Evolutionary conservation across 2,113 vertebrate species (phyloP).

Genomic region (Chloropsis hardwickii): DNA sequence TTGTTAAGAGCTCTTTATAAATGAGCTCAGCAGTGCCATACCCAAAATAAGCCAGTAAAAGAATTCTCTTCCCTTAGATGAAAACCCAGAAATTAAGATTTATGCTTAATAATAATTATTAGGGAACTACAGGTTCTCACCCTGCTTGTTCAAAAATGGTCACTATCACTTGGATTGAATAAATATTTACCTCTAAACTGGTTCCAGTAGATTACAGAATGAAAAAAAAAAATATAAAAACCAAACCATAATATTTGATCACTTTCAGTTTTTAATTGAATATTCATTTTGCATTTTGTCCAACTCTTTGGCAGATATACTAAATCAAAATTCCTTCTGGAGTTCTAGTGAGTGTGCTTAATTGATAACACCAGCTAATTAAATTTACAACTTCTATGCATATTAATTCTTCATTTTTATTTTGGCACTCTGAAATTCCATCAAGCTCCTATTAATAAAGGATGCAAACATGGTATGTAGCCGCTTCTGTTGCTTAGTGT

Average conservation of each 20-base stretch:
- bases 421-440: slow-evolving; percentile 15
- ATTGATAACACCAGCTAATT: background rate
- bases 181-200: background rate
- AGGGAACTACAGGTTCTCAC: background rate
- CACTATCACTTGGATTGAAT: background rate
- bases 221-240: background rate
- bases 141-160: background rate
- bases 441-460: background rate
- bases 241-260: background rate
- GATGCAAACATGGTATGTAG: background rate
- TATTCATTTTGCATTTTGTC: slow-evolving; percentile 2
- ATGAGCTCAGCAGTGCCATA: background rate
- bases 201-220: background rate
- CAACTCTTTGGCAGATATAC: background rate
- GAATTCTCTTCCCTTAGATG: background rate
- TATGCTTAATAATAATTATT: background rate
- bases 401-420: slow-evolving; percentile 28
- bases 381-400: slow-evolving; percentile 23
- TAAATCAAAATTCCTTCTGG: background rate
- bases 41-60: background rate
- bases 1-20: background rate
- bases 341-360: slow-evolving; percentile 1
- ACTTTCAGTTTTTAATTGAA: background rate
- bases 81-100: background rate
- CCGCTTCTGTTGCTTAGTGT: background rate